Conservation (phyloP, 2,797 vertebrate species). For the Lepilemur ruficaudatus region DNA sequence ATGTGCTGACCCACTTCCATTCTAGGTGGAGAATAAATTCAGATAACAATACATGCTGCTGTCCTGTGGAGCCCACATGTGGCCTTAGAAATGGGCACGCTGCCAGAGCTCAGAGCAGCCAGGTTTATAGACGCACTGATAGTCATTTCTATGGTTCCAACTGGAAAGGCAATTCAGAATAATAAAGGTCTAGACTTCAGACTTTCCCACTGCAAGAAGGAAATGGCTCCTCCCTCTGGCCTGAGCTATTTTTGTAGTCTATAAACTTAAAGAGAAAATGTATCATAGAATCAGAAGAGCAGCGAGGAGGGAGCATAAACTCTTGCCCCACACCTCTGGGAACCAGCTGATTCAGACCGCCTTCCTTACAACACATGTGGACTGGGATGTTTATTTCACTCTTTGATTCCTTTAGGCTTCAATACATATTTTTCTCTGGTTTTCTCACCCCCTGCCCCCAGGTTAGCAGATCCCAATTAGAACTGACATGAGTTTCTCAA, state of each 20-base stretch:
- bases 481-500: background rate
- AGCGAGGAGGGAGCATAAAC: background rate
- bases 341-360: background rate
- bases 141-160: background rate
- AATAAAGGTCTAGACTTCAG: background rate
- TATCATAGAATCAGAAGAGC: background rate
- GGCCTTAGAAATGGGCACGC: background rate
- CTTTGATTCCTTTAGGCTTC: background rate
- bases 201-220: background rate
- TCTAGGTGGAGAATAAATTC: conserved; percentile 31
- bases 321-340: background rate
- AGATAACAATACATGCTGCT: background rate
- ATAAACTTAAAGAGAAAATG: background rate
- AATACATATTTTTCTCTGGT: background rate
- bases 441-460: background rate
- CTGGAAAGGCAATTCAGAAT: background rate
- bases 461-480: background rate
- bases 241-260: background rate
- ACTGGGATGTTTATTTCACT: background rate
- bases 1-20: conserved; percentile 44
- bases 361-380: background rate
- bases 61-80: background rate
- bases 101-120: background rate
- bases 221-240: background rate
- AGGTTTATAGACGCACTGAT: background rate